These are phyloP conservation scores for Enhydra lutris DNA, from an alignment of 2,113 vertebrate genomes.

Conservation along the genomic window DNA sequence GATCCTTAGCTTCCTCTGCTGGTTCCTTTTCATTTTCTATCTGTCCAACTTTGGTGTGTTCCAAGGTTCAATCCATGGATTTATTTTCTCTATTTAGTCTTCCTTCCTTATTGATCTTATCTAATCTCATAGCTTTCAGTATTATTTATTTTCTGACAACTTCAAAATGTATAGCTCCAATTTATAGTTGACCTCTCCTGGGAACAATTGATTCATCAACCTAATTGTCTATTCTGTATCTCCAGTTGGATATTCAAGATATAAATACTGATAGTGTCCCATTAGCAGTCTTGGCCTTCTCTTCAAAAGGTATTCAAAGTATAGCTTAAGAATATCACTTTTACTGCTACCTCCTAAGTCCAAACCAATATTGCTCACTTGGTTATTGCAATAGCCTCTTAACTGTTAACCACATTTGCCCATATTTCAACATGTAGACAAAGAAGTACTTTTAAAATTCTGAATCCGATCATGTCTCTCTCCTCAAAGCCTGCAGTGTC, in stretches of 20 bases:
- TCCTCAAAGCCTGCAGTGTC: not conserved
- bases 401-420: not conserved
- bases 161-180: not conserved
- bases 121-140: not conserved
- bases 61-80: not conserved
- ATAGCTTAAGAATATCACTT: not conserved
- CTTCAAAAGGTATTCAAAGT: not conserved
- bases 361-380: not conserved
- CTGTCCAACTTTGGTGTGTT: not conserved
- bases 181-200: not conserved
- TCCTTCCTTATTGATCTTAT: not conserved
- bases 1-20: not conserved
- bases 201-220: not conserved
- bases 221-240: not conserved
- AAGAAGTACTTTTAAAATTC: not conserved
- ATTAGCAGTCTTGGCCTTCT: not conserved
- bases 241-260: not conserved
- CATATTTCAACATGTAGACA: not conserved
- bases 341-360: not conserved
- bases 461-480: not conserved
- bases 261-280: not conserved
- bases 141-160: not conserved
- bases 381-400: not conserved
- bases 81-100: not conserved
- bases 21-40: not conserved